Base-by-base conservation (phyloP, 2,888 invertebrate species). In the Neocrepidodera transversa region DNA sequence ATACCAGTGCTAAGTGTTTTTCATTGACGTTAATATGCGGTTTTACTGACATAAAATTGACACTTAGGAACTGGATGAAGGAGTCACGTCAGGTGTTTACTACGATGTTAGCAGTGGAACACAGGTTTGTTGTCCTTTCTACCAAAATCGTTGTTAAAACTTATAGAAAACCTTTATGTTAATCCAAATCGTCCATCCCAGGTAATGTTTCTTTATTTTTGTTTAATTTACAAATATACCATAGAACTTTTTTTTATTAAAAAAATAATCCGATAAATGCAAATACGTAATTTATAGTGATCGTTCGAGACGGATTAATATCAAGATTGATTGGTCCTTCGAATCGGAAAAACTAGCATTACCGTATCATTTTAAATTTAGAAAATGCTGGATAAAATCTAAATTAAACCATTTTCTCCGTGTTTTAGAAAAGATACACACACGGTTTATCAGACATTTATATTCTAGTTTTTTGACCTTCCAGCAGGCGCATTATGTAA, bases 51-150 rank as follows among this genome's bases (percentile, higher is more conserved):
- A 66, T 72, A 71, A 76, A 76, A 76, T 76, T 77, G 72, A 77
- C 77, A 78, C 77, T 78, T 78, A 79, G 79, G 79, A 79, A 73
- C 77, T 79, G 77, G 78, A 79, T 68, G 79, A 79, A 71, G 76
- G 77, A 76, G 75, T 74, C 76, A 74, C 76, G 71, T 73, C 76
- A 71, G 76, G 78, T 76, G 75, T 77, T 73, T 76, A 75, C 76
- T 78, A 76, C 74, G 78, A 78, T 69, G 74, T 76, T 73, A 73
- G 75, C 76, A 76, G 72, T 74, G 76, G 75, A 71, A 77, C 74
- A 73, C 79, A 79, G 79, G 79, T 79, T 79, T 79, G 79, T 71
- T 70, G 61, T 68, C 68, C 68, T 69, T 67, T 69, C 64, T 66
- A 66, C 64, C 66, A 66, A 62, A 62, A 64, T 63, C 62, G 61